Conservation (phyloP, 2,113 vertebrate species). For the Abramis brama region DNA sequence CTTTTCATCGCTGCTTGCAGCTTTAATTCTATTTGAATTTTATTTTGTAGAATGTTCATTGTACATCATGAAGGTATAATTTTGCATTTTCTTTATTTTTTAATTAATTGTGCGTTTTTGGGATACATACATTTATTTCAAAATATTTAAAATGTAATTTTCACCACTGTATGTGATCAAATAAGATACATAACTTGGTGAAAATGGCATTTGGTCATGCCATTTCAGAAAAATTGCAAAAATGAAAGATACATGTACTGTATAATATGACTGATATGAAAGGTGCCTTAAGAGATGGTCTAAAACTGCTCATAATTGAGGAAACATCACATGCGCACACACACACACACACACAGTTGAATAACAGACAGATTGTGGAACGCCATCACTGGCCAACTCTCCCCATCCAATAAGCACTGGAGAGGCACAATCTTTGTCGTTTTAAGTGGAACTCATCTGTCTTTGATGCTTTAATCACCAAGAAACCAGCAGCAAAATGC, state of each 20-base stretch:
- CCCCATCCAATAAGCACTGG: conserved; percentile 33
- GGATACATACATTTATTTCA: no score
- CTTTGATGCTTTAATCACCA: conserved; percentile 31
- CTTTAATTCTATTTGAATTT: background rate
- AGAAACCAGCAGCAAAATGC: conserved; percentile 9
- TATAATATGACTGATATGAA: background rate
- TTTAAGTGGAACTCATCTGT: conserved; percentile 43
- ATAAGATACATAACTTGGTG: no score
- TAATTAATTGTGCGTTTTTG: no score
- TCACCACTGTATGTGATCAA: no score
- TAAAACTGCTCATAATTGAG: background rate
- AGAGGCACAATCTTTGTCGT: conserved; percentile 1
- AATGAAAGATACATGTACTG: background rate
- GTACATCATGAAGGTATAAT: no score
- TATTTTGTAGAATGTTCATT: no score
- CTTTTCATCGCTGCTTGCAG: no score
- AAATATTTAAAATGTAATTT: no score
- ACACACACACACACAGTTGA: background rate
- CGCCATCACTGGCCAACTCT: background rate
- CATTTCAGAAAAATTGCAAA: background rate
- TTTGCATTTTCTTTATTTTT: no score
- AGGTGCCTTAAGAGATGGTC: no score
- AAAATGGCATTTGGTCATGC: no score
- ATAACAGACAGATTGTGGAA: background rate
- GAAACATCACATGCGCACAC: background rate